These are phyloP conservation scores for Ascaphus truei DNA, from an alignment of 2,113 vertebrate genomes.

Conservation along the genomic window DNA sequence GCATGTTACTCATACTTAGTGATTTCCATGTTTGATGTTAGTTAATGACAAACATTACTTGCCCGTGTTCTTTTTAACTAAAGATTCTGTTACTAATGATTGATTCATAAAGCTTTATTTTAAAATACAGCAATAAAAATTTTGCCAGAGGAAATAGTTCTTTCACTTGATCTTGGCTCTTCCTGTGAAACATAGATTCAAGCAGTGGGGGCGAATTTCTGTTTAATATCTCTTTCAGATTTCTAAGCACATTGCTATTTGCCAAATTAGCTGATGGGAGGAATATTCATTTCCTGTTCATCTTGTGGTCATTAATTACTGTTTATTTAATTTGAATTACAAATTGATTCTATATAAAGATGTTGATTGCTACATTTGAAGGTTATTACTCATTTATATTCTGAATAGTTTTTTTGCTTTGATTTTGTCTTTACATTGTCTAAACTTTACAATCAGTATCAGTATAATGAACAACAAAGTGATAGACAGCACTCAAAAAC, in stretches of 20 bases:
- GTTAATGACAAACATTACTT: no score
- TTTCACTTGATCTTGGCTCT: neutral
- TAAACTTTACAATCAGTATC: no score
- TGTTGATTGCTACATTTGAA: no score
- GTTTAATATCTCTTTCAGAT: neutral
- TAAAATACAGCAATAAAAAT: slow-evolving; percentile 1
- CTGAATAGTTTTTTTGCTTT: no score
- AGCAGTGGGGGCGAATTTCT: neutral
- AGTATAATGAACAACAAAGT: no score
- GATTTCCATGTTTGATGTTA: no score
- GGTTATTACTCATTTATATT: no score
- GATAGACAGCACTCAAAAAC: no score
- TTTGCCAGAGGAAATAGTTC: neutral
- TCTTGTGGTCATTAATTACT: neutral
- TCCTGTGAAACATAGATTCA: neutral
- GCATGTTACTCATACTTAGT: no score
- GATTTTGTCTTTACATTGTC: no score
- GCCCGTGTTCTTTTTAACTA: neutral
- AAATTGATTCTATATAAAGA: no score
- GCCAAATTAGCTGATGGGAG: slow-evolving; percentile 4
- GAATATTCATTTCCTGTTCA: neutral
- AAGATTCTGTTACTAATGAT: neutral
- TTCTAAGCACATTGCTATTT: neutral
- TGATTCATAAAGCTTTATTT: neutral
- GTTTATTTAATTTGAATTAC: neutral